Percentiles rank a stretch among this genome's conserved stretches.
Conservation (phyloP, 1,140 invertebrate species). For the Lordiphosa collinella region DNA sequence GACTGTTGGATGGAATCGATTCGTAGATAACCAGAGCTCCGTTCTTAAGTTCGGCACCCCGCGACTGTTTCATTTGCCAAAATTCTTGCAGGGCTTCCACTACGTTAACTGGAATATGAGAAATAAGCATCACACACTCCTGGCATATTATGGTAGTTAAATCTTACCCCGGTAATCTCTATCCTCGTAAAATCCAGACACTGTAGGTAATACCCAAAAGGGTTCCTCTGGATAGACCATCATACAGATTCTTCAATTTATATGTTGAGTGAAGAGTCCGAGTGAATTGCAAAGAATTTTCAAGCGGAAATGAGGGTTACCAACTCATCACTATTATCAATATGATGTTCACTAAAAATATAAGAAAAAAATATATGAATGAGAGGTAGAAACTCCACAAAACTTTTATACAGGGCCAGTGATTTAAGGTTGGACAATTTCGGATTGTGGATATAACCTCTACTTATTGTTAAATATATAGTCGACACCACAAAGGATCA, state of each 20-base stretch:
- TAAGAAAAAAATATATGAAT: too few species aligned
- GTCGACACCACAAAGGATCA: too few species aligned
- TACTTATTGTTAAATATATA: too few species aligned
- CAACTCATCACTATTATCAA: too few species aligned
- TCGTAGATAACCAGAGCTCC: conserved; percentile 96
- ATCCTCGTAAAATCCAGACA: conserved; percentile 74
- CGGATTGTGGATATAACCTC: too few species aligned
- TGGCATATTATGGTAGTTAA: background rate
- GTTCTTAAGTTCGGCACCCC: conserved; percentile 92
- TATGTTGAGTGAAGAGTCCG: too few species aligned
- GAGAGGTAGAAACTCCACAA: too few species aligned
- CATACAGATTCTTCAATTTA: conserved; percentile 9
- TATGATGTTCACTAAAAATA: too few species aligned
- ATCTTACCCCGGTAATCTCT: conserved; percentile 67
- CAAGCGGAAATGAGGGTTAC: too few species aligned
- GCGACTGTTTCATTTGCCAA: conserved; percentile 96
- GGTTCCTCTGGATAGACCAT: conserved; percentile 78
- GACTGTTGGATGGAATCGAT: conserved; percentile 92
- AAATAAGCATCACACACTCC: background rate
- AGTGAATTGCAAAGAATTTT: too few species aligned
- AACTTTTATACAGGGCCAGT: too few species aligned
- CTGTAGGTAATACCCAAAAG: conserved; percentile 74
- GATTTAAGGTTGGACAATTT: too few species aligned
- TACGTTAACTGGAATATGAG: conserved; percentile 88
- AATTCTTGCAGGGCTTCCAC: conserved; percentile 97